These are phyloP conservation scores for Danio jaintianensis DNA, from an alignment of 2,797 vertebrate genomes.

Conservation along the genomic window DNA sequence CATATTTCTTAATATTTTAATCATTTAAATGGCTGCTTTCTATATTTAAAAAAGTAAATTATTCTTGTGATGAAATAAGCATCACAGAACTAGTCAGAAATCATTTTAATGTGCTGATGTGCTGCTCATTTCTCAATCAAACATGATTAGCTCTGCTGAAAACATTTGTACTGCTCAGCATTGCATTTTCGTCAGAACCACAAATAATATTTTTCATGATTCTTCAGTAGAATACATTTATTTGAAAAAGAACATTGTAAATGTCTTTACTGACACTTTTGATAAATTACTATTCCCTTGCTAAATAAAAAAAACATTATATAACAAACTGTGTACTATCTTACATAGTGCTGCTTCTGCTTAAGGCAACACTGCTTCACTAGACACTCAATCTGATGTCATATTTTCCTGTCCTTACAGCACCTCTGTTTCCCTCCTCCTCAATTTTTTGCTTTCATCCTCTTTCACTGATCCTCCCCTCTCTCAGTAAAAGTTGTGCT, in stretches of 20 bases:
- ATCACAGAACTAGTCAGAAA: neutral
- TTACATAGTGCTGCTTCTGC: neutral
- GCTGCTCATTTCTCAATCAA: too few relatives aligned
- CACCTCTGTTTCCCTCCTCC: neutral
- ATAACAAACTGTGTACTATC: neutral
- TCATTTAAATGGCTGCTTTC: too few relatives aligned
- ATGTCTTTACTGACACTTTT: neutral
- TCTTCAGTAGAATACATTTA: neutral
- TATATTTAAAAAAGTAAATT: neutral
- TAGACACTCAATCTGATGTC: constrained; percentile 16
- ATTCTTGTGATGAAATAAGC: neutral
- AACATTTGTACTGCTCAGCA: neutral
- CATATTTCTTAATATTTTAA: too few relatives aligned
- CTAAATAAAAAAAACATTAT: neutral
- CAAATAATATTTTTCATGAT: neutral
- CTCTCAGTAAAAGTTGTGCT: neutral
- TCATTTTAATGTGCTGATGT: neutral
- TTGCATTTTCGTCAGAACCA: neutral
- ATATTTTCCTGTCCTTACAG: constrained; percentile 8
- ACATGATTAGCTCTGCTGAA: neutral
- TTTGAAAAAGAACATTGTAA: neutral
- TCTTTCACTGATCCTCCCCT: neutral
- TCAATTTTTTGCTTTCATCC: constrained; percentile 21
- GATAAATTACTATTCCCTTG: neutral
- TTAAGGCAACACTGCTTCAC: neutral